phyloP scores from a whole-genome alignment of 23 tunicate species.

The Ciona savignyi region DNA sequence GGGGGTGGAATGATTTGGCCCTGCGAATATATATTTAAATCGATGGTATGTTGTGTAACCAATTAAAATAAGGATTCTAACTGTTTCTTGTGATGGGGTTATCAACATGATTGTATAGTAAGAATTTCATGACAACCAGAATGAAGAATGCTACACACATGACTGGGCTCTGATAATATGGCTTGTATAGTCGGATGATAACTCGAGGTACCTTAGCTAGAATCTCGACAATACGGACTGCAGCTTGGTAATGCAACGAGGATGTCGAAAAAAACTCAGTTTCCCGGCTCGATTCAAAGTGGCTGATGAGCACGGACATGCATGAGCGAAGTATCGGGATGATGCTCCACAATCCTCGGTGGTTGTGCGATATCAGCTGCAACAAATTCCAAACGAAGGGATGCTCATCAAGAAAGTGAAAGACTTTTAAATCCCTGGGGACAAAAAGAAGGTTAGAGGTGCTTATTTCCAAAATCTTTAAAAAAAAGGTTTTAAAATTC shows the following conservation, averaged over 20 bases:
- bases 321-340: constrained; percentile 57
- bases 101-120: too few relatives aligned
- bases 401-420: constrained; percentile 71
- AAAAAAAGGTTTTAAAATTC: too few relatives aligned
- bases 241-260: constrained; percentile 44
- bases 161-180: too few relatives aligned
- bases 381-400: constrained; percentile 64
- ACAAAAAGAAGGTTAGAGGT: background rate
- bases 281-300: constrained; percentile 56
- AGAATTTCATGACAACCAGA: too few relatives aligned
- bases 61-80: too few relatives aligned
- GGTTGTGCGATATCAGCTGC: constrained; percentile 42
- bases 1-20: constrained; percentile 73
- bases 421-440: constrained; percentile 59
- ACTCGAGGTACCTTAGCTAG: constrained; percentile 31
- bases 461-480: too few relatives aligned
- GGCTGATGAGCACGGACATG: constrained; percentile 47
- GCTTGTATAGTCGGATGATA: too few relatives aligned
- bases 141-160: too few relatives aligned
- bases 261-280: constrained; percentile 2
- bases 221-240: constrained; percentile 47
- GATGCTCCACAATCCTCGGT: constrained; percentile 39
- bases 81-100: too few relatives aligned
- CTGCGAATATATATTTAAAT: constrained; percentile 17
- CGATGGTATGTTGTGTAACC: constrained; percentile 25